These are phyloP conservation scores for Drosophila micromelanica DNA, from an alignment of 1,140 invertebrate genomes.

Conservation along the genomic window DNA sequence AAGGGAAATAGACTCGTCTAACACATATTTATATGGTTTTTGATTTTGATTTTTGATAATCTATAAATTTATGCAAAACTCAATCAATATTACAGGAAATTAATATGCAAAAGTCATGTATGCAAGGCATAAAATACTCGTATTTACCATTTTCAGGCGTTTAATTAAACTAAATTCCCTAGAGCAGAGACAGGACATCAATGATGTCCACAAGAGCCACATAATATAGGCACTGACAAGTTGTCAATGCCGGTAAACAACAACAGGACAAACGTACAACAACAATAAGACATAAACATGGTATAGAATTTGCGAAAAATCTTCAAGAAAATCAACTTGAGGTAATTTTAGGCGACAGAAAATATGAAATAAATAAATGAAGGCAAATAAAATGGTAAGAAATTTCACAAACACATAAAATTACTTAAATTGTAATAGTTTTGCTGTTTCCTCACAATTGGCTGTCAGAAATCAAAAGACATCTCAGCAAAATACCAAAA, in stretches of 20 bases:
- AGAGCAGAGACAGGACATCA: conserved; percentile 18
- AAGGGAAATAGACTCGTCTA: not conserved
- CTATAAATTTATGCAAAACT: conserved; percentile 46
- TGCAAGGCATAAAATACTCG: conserved; percentile 31
- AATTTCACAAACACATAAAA: conserved; percentile 60
- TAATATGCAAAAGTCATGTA: conserved; percentile 54
- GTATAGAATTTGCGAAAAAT: conserved; percentile 44
- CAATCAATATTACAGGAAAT: conserved; percentile 65
- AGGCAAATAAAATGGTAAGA: conserved; percentile 45
- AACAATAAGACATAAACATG: not conserved
- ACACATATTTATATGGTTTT: not conserved
- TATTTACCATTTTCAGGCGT: conserved; percentile 30
- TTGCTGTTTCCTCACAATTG: conserved; percentile 39
- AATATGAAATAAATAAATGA: conserved; percentile 59
- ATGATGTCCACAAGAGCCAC: not conserved
- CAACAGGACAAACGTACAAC: not conserved
- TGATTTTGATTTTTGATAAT: conserved; percentile 16
- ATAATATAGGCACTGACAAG: conserved; percentile 65
- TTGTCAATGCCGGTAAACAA: conserved; percentile 46
- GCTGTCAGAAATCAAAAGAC: conserved; percentile 53
- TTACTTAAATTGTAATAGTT: conserved; percentile 62
- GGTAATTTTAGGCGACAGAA: conserved; percentile 16
- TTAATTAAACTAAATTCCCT: conserved; percentile 72
- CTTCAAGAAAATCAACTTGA: conserved; percentile 30
- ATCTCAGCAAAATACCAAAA: conserved; percentile 17